Evolutionary conservation across 2,888 invertebrate species (phyloP), one percentile per base, ranked within the genome.

Genomic region (Alsophila aescularia): DNA sequence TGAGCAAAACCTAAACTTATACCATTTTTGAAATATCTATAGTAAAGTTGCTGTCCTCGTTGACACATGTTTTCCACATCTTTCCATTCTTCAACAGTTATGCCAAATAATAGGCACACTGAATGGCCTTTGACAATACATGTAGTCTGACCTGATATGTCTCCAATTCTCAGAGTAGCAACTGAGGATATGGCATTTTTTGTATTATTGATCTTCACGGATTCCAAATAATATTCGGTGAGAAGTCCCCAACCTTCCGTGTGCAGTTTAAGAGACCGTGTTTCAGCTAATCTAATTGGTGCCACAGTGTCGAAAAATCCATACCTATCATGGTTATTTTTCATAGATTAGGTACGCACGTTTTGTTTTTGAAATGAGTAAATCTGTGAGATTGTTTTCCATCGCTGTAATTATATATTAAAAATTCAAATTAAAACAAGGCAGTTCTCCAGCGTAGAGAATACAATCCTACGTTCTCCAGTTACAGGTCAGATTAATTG

Each of bases 21-120:
- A 3, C 92, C 92, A 62, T 83, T 71, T 70, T 85, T 89, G 62
- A 91, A 92, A 62, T 85, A 80, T 70, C 92, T 83, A 58, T 89
- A 92, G 69, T 87, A 92, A 8, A 92, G 59, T 64, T 92, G 89
- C n/a, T 83, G 77, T 21, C 67, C 73, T 52, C 62, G 57, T 36
- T 58, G 64, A 62, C 86, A 85, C 50, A 90, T 64, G 29, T 74
- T 72, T 72, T 92, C 89, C 24, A 90, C 73, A 42, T 84, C 77
- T 14, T 62, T 64, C 92, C 92, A 92, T 68, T 90, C 81, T 48
- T 77, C 60, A 16, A 56, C 35, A 15, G 81, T 62, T 21, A 91
- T 61, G 16, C 83, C 85, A 73, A 92, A 92, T 57, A 92, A 62
- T 13, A 82, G 47, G 1, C 86, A 86, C 9, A 89, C 70, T 32